Evolutionary conservation across 2,888 invertebrate species (phyloP).

Genomic region (Erpobdella octoculata): DNA sequence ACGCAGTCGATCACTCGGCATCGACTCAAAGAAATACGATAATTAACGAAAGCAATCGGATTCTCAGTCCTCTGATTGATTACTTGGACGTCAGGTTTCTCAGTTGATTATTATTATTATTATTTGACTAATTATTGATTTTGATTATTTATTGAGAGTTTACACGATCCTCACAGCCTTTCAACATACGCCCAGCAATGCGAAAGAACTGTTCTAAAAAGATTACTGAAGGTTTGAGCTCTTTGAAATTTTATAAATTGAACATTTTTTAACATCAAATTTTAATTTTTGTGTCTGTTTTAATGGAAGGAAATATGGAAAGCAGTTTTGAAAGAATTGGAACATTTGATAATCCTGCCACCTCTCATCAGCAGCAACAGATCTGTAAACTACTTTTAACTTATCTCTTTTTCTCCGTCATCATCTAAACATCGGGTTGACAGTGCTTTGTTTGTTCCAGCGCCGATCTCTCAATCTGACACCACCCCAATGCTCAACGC

Average conservation of each 20-base stretch:
- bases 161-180: constrained; percentile 42
- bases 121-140: neutral
- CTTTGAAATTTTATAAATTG: neutral
- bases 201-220: constrained; percentile 96
- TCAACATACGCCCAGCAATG: constrained; percentile 70
- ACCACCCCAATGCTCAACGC: constrained; percentile 41
- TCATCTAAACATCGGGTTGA: too few relatives aligned
- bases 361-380: constrained; percentile 51
- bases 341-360: constrained; percentile 91
- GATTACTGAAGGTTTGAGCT: constrained; percentile 67
- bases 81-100: constrained; percentile 55
- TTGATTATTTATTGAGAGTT: neutral
- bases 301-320: constrained; percentile 78
- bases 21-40: constrained; percentile 53
- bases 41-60: constrained; percentile 78
- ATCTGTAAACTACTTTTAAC: too few relatives aligned
- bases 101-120: neutral
- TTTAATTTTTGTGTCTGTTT: neutral
- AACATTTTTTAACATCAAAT: neutral
- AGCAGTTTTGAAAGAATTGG: constrained; percentile 92
- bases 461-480: neutral
- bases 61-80: constrained; percentile 90
- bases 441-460: neutral
- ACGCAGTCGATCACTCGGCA: constrained; percentile 65
- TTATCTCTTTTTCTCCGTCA: too few relatives aligned